Percentiles rank a stretch among this genome's conserved stretches.
phyloP scores from a whole-genome alignment of 2,888 invertebrate genomes.

The Endomychus coccineus region DNA sequence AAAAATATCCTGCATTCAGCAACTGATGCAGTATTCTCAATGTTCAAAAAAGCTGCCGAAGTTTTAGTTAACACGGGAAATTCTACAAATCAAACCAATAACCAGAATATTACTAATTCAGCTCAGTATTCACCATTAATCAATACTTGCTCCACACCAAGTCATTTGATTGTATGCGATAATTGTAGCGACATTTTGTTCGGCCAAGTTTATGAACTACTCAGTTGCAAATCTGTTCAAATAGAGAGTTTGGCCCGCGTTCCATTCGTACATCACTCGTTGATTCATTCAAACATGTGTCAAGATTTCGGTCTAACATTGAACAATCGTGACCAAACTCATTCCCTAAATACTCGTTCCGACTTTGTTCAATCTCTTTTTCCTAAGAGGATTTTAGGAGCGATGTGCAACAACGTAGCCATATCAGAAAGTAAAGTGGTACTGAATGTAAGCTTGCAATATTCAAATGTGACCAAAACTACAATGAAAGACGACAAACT shows the following conservation, averaged over 20 bases:
- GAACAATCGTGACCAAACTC: constrained; percentile 40
- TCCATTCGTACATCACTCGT: constrained; percentile 53
- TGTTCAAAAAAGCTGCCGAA: constrained; percentile 87
- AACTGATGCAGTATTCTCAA: constrained; percentile 83
- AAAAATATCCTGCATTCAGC: constrained; percentile 80
- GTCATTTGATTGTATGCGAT: constrained; percentile 65
- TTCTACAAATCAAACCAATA: constrained; percentile 54
- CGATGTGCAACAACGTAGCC: constrained; percentile 70
- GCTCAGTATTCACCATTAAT: constrained; percentile 31
- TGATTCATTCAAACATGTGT: constrained; percentile 56
- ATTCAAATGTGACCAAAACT: constrained; percentile 29
- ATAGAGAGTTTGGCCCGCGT: constrained; percentile 55
- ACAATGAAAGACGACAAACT: constrained; percentile 13
- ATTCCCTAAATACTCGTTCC: background rate
- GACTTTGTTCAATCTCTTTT: constrained; percentile 42
- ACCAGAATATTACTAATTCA: constrained; percentile 45
- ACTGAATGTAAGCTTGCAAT: constrained; percentile 52
- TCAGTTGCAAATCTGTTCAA: constrained; percentile 61
- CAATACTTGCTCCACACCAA: constrained; percentile 60
- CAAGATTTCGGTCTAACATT: constrained; percentile 56
- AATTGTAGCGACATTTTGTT: constrained; percentile 67
- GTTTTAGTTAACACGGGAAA: constrained; percentile 68
- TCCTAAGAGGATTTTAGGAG: constrained; percentile 62
- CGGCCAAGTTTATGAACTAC: constrained; percentile 62
- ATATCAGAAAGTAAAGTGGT: constrained; percentile 59